Conservation (phyloP, 2,113 vertebrate species). For the Psittacara wagleri region DNA sequence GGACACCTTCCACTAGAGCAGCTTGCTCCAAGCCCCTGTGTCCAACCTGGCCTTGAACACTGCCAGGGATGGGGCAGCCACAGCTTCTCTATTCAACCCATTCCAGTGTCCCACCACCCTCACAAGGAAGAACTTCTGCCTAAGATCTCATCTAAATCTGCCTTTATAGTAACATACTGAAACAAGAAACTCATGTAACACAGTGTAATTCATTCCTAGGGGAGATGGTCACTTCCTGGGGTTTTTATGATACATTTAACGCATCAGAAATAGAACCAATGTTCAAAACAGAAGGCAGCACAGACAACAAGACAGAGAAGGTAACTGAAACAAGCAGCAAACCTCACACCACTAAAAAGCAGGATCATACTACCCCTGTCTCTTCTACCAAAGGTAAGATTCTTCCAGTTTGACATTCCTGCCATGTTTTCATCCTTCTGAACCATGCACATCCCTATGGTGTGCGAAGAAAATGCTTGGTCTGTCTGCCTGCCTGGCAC, state of each 20-base stretch:
- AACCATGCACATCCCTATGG: background rate
- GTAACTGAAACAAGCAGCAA: background rate
- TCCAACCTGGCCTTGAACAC: background rate
- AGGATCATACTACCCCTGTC: background rate
- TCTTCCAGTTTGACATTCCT: background rate
- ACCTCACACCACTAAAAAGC: background rate
- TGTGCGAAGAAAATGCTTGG: background rate
- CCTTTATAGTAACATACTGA: background rate
- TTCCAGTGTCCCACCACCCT: background rate
- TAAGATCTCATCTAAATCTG: background rate
- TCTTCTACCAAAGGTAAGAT: slow-evolving; percentile 74
- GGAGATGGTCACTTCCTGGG: slow-evolving; percentile 77
- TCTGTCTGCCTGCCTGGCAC: background rate
- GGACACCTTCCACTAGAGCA: background rate
- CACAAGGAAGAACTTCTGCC: background rate
- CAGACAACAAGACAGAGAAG: background rate
- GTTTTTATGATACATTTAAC: slow-evolving; percentile 74
- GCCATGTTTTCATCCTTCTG: background rate
- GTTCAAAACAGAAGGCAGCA: background rate
- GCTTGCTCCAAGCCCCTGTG: background rate
- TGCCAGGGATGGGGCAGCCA: background rate
- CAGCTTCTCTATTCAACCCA: background rate
- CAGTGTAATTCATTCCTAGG: slow-evolving; percentile 59
- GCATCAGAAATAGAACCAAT: background rate
- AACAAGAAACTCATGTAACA: background rate